A percentile compares a stretch with the other conserved stretches of the same genome.
These are phyloP conservation scores for Luidia sarsii DNA, from an alignment of 53 echinoderm and acorn worm species.

Conservation along the genomic window DNA sequence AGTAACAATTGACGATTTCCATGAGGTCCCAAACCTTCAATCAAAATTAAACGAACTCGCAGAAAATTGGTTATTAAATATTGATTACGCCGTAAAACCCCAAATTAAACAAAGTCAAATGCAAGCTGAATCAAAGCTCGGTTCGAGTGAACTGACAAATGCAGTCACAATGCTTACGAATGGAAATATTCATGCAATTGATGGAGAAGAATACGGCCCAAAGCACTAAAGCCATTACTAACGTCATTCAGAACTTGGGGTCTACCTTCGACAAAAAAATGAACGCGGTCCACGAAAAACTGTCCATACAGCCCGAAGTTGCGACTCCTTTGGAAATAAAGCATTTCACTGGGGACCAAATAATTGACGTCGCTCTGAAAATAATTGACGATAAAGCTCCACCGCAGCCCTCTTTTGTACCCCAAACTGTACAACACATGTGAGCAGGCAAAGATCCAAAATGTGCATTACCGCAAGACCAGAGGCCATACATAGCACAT, in stretches of 20 bases:
- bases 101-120: not conserved
- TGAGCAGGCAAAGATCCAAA: too few relatives aligned
- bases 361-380: constrained; percentile 10
- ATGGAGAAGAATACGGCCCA: not conserved
- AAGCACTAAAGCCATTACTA: not conserved
- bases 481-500: too few relatives aligned
- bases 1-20: constrained; percentile 16
- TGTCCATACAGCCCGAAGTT: too few relatives aligned
- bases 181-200: constrained; percentile 4
- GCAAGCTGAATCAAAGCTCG: too few relatives aligned
- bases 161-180: constrained; percentile 9
- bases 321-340: not conserved
- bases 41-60: constrained; percentile 7
- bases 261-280: not conserved
- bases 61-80: not conserved
- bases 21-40: constrained; percentile 1
- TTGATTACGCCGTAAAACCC: not conserved
- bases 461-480: too few relatives aligned
- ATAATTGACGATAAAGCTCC: not conserved
- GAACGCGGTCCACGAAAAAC: too few relatives aligned
- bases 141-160: not conserved
- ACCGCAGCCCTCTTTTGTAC: not conserved
- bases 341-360: not conserved
- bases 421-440: too few relatives aligned
- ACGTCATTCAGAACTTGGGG: not conserved